Conservation (phyloP, 1,140 invertebrate species). For the Neodiprion virginianus region DNA sequence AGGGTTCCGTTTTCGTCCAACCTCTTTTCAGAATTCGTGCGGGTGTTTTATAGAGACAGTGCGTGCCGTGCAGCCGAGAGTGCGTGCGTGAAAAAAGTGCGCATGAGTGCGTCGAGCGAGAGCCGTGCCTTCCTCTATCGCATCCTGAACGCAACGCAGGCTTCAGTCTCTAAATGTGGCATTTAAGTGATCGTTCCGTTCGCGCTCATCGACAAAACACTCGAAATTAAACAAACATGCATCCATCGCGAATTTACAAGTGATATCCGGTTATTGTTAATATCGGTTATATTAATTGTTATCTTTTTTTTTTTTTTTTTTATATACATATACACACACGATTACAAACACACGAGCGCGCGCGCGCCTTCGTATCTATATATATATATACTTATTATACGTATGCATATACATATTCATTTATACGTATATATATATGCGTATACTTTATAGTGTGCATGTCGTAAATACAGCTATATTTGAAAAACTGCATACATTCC, state of each 20-base stretch:
- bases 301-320: background rate
- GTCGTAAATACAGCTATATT: background rate
- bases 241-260: background rate
- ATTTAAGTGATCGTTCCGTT: slow-evolving; percentile 30
- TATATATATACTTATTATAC: too few relatives aligned
- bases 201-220: slow-evolving; percentile 20
- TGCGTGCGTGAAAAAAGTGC: slow-evolving; percentile 35
- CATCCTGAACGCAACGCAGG: slow-evolving; percentile 18
- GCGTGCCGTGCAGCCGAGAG: slow-evolving; percentile 32
- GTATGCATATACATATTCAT: too few relatives aligned
- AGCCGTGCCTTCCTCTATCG: slow-evolving; percentile 13
- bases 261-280: background rate
- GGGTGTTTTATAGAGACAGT: slow-evolving; percentile 53
- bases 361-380: too few relatives aligned
- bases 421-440: too few relatives aligned
- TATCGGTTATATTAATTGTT: background rate
- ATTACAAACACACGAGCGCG: too few relatives aligned
- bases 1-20: slow-evolving; percentile 42
- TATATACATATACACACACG: background rate
- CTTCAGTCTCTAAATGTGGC: slow-evolving; percentile 35
- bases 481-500: background rate
- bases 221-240: background rate
- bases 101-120: slow-evolving; percentile 30
- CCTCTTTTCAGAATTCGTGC: slow-evolving; percentile 55
- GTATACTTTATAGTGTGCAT: background rate